Percentiles rank a stretch among this genome's conserved stretches.
These are phyloP conservation scores for Tupiocoris notatus DNA, from an alignment of 2,888 invertebrate species.

Conservation along the genomic window DNA sequence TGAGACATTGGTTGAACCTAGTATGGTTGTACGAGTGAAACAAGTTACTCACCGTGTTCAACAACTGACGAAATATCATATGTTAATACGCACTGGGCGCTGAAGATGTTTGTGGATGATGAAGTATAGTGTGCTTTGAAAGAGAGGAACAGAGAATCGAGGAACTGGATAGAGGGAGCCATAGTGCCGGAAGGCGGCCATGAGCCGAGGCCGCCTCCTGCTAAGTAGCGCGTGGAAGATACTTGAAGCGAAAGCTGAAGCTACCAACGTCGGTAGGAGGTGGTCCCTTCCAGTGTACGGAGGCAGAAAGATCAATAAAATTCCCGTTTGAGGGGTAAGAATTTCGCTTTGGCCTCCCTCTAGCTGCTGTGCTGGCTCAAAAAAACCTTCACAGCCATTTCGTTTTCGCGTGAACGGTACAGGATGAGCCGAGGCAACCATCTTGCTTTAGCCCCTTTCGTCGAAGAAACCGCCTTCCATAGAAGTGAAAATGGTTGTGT, in stretches of 20 bases:
- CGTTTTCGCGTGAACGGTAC: not conserved
- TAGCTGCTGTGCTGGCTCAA: not conserved
- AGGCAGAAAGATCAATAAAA: not conserved
- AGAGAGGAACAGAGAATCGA: too few relatives aligned
- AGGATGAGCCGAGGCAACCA: not conserved
- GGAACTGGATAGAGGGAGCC: not conserved
- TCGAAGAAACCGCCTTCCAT: not conserved
- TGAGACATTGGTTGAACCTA: too few relatives aligned
- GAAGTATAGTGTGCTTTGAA: too few relatives aligned
- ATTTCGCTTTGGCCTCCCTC: not conserved
- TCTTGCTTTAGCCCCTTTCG: not conserved
- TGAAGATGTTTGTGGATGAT: too few relatives aligned
- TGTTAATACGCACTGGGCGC: too few relatives aligned
- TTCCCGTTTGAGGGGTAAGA: not conserved
- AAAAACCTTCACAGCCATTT: not conserved
- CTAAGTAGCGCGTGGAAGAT: not conserved
- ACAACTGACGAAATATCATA: too few relatives aligned
- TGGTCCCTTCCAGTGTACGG: not conserved
- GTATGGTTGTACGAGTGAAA: too few relatives aligned
- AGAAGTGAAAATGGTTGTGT: not conserved
- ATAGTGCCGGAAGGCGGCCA: not conserved
- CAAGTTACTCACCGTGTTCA: too few relatives aligned
- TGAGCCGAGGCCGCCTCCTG: not conserved
- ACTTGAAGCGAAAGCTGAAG: not conserved
- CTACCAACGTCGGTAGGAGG: not conserved